Conservation (phyloP, 2,113 vertebrate species). For the Melospiza melodia region DNA sequence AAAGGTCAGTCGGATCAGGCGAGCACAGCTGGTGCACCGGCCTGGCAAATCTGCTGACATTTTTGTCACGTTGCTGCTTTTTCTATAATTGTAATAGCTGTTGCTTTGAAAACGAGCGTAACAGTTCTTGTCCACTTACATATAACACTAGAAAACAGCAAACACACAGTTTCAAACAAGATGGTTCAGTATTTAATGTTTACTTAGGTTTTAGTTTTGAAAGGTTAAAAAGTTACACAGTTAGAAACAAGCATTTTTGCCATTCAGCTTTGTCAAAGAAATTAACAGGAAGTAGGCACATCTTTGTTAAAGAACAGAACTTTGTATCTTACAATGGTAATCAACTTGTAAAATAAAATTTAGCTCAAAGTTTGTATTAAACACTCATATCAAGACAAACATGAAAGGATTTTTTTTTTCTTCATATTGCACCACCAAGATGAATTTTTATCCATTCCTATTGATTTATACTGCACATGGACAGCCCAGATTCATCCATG, state of each 20-base stretch:
- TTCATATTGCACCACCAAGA: constrained; percentile 55
- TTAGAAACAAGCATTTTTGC: constrained; percentile 46
- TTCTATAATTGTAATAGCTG: rapidly evolving
- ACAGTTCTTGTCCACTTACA: background rate
- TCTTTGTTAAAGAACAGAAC: constrained; percentile 53
- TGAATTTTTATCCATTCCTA: constrained; percentile 16
- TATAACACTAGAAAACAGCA: background rate
- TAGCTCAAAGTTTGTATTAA: constrained; percentile 49
- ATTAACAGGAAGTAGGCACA: constrained; percentile 62
- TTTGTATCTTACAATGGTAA: constrained; percentile 49
- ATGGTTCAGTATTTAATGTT: constrained; percentile 5
- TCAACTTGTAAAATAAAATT: constrained; percentile 50
- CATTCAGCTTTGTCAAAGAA: constrained; percentile 60
- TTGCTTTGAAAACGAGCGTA: background rate
- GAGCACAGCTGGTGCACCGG: rapidly evolving
- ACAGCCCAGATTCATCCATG: background rate
- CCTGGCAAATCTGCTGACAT: too few species aligned
- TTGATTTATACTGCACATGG: constrained; percentile 9
- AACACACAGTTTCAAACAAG: background rate
- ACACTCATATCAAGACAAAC: constrained; percentile 55
- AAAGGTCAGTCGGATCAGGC: rapidly evolving
- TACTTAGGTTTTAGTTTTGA: constrained; percentile 46
- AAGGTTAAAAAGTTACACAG: constrained; percentile 52
- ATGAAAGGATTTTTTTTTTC: background rate
- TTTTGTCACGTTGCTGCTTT: rapidly evolving